phyloP scores from a whole-genome alignment of 2,113 vertebrate genomes.

The Helogale parvula region DNA sequence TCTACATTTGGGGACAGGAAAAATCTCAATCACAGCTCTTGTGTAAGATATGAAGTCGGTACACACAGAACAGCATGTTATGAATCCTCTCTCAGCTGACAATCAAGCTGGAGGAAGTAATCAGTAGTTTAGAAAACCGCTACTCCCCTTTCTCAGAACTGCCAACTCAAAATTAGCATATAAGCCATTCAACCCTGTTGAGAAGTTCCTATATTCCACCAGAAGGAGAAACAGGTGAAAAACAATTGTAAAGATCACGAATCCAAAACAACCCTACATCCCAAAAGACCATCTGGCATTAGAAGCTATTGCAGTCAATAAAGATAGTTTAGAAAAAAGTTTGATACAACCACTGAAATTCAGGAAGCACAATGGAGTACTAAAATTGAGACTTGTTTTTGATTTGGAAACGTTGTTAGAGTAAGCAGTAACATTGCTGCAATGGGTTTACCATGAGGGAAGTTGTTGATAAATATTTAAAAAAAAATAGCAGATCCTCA shows the following conservation, averaged over 20 bases:
- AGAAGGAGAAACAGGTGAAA: neutral
- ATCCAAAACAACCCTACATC: neutral
- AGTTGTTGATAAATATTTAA: neutral
- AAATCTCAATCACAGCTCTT: neutral
- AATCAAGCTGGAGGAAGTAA: neutral
- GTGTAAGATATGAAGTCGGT: neutral
- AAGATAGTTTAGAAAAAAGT: neutral
- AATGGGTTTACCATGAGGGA: neutral
- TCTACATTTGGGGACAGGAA: neutral
- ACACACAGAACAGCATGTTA: neutral
- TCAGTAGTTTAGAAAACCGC: neutral
- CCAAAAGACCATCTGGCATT: neutral
- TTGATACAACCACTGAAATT: neutral
- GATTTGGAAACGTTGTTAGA: neutral
- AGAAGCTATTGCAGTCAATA: neutral
- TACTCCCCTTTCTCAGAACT: neutral
- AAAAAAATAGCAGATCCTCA: neutral
- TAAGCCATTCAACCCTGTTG: neutral
- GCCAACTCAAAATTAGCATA: neutral
- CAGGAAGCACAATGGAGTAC: neutral
- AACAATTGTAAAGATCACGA: neutral
- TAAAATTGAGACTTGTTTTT: neutral
- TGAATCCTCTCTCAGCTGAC: neutral
- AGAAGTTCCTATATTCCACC: neutral
- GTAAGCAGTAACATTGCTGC: neutral